These are phyloP conservation scores for Chascanopsetta lugubris DNA, from an alignment of 2,113 vertebrate genomes.

Conservation along the genomic window DNA sequence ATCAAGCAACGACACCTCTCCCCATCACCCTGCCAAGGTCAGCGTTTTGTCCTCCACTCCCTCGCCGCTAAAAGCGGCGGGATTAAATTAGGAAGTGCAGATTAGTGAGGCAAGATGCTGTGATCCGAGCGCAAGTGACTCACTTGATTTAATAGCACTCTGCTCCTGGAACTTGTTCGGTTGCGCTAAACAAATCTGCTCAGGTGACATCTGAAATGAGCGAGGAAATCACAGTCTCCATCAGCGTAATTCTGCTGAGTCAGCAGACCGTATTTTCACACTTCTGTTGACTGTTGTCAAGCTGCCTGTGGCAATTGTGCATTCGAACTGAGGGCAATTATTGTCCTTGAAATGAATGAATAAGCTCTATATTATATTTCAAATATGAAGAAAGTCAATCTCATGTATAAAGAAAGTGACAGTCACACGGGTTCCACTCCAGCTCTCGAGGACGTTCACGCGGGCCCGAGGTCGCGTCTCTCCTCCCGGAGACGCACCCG, in stretches of 20 bases:
- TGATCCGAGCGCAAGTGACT: constrained; percentile 24
- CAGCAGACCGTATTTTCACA: background rate
- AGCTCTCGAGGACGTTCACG: too few species aligned
- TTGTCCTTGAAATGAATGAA: background rate
- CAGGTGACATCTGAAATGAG: constrained; percentile 22
- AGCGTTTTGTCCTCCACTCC: constrained; percentile 11
- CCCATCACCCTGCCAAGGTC: constrained; percentile 16
- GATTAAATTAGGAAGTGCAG: constrained; percentile 24
- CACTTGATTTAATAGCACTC: constrained; percentile 14
- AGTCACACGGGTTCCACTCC: too few species aligned
- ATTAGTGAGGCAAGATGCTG: constrained; percentile 15
- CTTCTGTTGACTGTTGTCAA: constrained; percentile 7
- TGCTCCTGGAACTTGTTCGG: constrained; percentile 11
- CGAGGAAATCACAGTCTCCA: constrained; percentile 1
- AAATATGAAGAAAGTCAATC: background rate
- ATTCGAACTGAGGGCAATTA: constrained; percentile 1
- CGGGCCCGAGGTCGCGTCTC: too few species aligned
- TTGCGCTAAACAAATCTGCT: background rate
- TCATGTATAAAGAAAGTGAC: too few species aligned
- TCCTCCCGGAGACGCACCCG: too few species aligned
- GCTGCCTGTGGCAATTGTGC: constrained; percentile 1
- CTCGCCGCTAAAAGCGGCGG: constrained; percentile 9
- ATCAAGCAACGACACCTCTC: background rate
- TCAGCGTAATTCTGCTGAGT: constrained; percentile 2
- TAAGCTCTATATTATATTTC: background rate